These are phyloP conservation scores for Pampusana beccarii DNA, from an alignment of 2,113 vertebrate species.

Conservation along the genomic window DNA sequence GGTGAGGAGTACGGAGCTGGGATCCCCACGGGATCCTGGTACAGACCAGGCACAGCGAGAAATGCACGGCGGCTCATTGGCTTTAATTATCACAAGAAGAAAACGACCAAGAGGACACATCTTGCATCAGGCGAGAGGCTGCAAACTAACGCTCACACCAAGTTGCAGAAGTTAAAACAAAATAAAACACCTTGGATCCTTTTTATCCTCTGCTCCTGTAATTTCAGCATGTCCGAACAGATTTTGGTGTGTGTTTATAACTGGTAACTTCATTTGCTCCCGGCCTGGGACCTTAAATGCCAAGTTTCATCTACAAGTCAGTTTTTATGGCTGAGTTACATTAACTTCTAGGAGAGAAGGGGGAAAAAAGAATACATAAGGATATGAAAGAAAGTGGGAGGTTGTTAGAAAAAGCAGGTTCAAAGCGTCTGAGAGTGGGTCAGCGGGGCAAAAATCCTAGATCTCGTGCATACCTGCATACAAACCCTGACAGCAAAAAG, in stretches of 20 bases:
- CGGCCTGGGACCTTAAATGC: conserved; percentile 59
- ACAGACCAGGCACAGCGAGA: accelerated
- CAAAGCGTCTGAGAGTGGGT: not conserved
- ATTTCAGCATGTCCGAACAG: conserved; percentile 69
- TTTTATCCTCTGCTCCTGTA: conserved; percentile 64
- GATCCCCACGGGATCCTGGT: not conserved
- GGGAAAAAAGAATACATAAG: not conserved
- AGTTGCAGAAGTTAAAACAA: conserved; percentile 36
- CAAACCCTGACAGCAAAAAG: not conserved
- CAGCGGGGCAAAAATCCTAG: accelerated
- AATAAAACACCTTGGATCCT: conserved; percentile 43
- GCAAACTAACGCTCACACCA: not conserved
- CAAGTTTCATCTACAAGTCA: conserved; percentile 63
- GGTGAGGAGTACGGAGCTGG: not conserved
- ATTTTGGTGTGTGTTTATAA: conserved; percentile 68
- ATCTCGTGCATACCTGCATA: accelerated
- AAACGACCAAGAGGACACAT: not conserved
- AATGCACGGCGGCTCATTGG: not conserved
- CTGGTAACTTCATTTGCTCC: conserved; percentile 69
- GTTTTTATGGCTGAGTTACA: conserved; percentile 39
- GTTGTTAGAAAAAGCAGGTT: not conserved
- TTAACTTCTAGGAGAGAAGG: not conserved
- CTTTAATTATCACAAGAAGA: not conserved
- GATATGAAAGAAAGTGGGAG: not conserved
- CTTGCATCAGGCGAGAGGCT: not conserved